Evolutionary conservation across 2,888 invertebrate genomes (phyloP).

Genomic region (Lepidonotus clava): DNA sequence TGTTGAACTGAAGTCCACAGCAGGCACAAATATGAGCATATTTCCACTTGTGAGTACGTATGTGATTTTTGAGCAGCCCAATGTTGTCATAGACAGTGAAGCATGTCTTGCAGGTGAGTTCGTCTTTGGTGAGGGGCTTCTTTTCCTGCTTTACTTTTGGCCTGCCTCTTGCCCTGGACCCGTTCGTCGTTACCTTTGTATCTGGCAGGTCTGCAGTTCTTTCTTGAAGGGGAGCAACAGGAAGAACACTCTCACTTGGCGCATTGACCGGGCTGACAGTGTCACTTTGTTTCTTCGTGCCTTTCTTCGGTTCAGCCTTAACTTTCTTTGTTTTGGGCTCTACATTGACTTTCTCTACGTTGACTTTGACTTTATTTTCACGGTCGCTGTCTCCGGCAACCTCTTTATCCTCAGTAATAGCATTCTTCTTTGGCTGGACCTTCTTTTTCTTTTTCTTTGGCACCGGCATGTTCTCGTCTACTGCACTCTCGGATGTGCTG

Average conservation of each 20-base stretch:
- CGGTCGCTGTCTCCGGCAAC: neutral
- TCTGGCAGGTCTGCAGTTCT: neutral
- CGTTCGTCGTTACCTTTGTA: neutral
- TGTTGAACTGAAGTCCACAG: constrained; percentile 4
- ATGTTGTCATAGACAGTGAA: neutral
- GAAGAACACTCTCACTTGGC: neutral
- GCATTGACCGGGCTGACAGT: neutral
- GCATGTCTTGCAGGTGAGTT: neutral
- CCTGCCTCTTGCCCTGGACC: neutral
- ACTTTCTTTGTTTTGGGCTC: neutral
- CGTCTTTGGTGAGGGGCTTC: neutral
- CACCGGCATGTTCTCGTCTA: constrained; percentile 19
- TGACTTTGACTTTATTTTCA: no score
- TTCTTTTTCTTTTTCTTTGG: constrained; percentile 34
- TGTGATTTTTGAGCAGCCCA: constrained; percentile 37
- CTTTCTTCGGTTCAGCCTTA: neutral
- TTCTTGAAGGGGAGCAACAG: neutral
- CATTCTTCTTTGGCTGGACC: neutral
- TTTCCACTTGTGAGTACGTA: neutral
- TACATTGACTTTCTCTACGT: no score
- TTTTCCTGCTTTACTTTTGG: neutral
- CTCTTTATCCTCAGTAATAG: neutral
- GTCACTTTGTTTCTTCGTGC: neutral
- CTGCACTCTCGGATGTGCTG: neutral
- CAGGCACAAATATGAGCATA: constrained; percentile 16